Base-by-base conservation (phyloP, 2,888 invertebrate species). In the Empis livida region DNA sequence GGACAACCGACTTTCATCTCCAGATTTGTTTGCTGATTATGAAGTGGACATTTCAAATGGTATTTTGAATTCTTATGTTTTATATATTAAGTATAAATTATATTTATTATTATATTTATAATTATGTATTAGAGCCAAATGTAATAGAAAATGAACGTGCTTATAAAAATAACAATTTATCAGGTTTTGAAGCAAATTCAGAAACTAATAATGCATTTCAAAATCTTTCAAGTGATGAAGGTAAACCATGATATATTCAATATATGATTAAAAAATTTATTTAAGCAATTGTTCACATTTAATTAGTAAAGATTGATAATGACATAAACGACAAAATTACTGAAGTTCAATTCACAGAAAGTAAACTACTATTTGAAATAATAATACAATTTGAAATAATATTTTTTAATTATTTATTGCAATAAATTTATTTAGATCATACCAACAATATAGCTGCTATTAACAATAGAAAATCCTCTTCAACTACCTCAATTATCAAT, bases 21-120 rank as follows among this genome's bases (percentile, higher is more conserved):
- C 67, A 3, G 68, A 68, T 57, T 55, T 67, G 38, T 67, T 67
- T 52, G 65, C 60, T 6, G 65, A 64, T 43, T 65, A 62, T 3
- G 68, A 66, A 51, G 54, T 53, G 30, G 63, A 65, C 41, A 52
- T 53, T 46, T 54, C 54, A 27, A 40, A 40, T 45, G 54, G 49
- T 35, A 23, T 8, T 27, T 8, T 27, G n/a, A 2, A 27, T 27
- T 27, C 23, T 27, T 27, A 20, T 20, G 3, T 20, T 5, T 27
- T 5, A n/a, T n/a, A n/a, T n/a, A n/a, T 9, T 27, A 27, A 27
- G 23, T 27, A 5, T 2, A 27, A 27, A 8, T n/a, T n/a, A n/a
- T n/a, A n/a, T n/a, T n/a, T n/a, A 27, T 27, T 27, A 8, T 27
- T 6, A 27, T 27, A 9, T 27, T 8, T 8, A 5, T 8, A 27